A percentile compares a stretch with the other conserved stretches of the same genome.
Evolutionary conservation across 1,140 invertebrate genomes (phyloP).

Genomic region (Theocolax elegans): DNA sequence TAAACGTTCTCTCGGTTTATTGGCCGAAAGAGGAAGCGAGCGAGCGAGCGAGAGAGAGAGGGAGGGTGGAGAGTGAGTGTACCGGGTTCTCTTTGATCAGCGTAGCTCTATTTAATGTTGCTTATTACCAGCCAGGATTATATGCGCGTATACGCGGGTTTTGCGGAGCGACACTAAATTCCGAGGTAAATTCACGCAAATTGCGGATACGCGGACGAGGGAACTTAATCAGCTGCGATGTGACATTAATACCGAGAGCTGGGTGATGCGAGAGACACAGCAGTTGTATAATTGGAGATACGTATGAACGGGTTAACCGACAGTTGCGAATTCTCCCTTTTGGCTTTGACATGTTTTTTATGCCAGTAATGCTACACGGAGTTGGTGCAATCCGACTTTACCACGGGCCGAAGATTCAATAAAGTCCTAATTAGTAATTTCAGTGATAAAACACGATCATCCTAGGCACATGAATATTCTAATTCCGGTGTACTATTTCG

Average conservation of each 20-base stretch:
- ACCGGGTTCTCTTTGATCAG: constrained; percentile 29
- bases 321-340: background rate
- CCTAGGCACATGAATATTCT: too few species aligned
- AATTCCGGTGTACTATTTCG: too few species aligned
- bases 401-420: too few species aligned
- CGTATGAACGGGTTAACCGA: background rate
- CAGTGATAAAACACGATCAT: too few species aligned
- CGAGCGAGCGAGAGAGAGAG: too few species aligned
- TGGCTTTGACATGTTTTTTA: background rate
- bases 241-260: constrained; percentile 1
- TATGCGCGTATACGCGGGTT: background rate
- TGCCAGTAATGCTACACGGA: too few species aligned
- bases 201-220: background rate
- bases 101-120: constrained; percentile 9
- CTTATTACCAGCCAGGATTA: background rate
- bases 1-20: constrained; percentile 18
- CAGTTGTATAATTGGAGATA: constrained; percentile 16
- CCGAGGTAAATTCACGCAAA: background rate
- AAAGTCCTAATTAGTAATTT: too few species aligned
- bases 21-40: too few species aligned
- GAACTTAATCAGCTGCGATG: constrained; percentile 7
- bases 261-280: background rate
- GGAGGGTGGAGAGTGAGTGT: too few species aligned
- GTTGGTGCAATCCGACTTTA: too few species aligned
- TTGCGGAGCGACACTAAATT: too few species aligned